A percentile compares a stretch with the other conserved stretches of the same genome.
Conservation (phyloP, 2,797 vertebrate species). For the Hydrolagus colliei region DNA sequence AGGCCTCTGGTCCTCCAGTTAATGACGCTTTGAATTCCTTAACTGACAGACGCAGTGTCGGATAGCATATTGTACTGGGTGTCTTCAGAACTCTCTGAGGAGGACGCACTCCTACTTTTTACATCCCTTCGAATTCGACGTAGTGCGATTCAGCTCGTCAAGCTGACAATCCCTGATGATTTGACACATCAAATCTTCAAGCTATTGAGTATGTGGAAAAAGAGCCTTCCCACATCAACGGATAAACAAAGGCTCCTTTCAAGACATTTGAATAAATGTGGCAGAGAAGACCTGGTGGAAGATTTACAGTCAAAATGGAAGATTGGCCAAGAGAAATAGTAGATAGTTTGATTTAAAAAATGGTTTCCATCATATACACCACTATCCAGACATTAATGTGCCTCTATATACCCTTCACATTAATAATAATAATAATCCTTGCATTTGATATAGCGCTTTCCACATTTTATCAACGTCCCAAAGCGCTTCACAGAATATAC, state of each 20-base stretch:
- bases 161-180: conserved; percentile 60
- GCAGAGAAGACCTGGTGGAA: conserved; percentile 65
- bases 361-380: too few relatives aligned
- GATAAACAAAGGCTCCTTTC: conserved; percentile 65
- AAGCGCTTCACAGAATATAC: too few relatives aligned
- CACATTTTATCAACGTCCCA: too few relatives aligned
- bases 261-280: conserved; percentile 61
- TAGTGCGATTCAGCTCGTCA: conserved; percentile 68
- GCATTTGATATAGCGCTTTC: too few relatives aligned
- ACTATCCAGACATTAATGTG: too few relatives aligned
- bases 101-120: conserved; percentile 53
- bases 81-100: conserved; percentile 68
- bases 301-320: conserved; percentile 60
- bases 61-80: conserved; percentile 71
- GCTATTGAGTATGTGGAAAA: conserved; percentile 70
- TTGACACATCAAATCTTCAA: conserved; percentile 64
- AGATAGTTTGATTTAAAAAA: too few relatives aligned
- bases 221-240: conserved; percentile 60
- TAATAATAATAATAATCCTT: too few relatives aligned
- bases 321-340: background rate
- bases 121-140: conserved; percentile 55
- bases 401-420: too few relatives aligned
- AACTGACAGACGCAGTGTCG: conserved; percentile 53
- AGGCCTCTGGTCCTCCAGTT: too few relatives aligned
- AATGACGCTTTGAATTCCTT: conserved; percentile 30